Evolutionary conservation across 2,797 vertebrate species (phyloP).

Genomic region (Artibeus jamaicensis): DNA sequence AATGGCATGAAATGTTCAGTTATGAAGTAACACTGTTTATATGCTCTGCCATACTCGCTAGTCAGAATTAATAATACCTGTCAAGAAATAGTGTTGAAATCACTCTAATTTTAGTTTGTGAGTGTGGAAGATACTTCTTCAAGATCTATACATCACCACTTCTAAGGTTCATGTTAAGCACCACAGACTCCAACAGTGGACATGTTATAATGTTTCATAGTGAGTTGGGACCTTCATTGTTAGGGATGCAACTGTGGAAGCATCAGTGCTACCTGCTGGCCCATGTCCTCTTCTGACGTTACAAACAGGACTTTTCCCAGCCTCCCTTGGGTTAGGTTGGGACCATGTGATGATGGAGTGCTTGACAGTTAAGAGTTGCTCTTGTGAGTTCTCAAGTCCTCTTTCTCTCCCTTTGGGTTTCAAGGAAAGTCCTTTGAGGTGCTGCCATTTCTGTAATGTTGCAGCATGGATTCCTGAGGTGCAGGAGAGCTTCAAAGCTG

Average conservation of each 20-base stretch:
- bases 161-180: background rate
- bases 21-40: background rate
- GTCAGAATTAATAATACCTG: conserved; percentile 6
- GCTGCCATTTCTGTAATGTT: background rate
- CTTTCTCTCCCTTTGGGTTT: background rate
- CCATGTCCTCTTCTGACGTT: background rate
- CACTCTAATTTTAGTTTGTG: background rate
- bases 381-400: background rate
- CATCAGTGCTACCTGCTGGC: background rate
- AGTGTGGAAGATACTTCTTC: background rate
- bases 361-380: background rate
- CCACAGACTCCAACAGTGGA: background rate
- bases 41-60: background rate
- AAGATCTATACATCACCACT: background rate
- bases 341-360: background rate
- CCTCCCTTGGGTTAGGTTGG: background rate
- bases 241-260: background rate
- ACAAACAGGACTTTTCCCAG: fast-evolving
- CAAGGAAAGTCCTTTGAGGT: background rate
- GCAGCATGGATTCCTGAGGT: fast-evolving
- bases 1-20: background rate
- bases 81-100: background rate
- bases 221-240: background rate
- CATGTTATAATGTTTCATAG: background rate
- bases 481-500: background rate